These are phyloP conservation scores for Oxystoma pomonae DNA, from an alignment of 2,888 invertebrate species.

Conservation along the genomic window DNA sequence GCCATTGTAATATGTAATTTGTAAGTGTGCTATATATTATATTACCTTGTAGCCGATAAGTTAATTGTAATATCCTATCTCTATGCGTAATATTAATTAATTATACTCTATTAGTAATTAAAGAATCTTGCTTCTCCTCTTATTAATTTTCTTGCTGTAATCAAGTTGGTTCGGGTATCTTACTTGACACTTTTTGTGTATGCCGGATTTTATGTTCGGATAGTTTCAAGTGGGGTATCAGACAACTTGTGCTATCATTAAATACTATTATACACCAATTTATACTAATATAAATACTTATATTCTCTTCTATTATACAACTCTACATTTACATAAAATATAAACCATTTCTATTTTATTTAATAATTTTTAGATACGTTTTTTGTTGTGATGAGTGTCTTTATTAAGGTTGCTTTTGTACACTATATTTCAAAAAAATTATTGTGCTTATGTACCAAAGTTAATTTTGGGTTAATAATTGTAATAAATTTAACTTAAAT, in stretches of 20 bases:
- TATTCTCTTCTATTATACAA: no score
- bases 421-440: slow-evolving; percentile 21
- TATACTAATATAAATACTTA: slow-evolving; percentile 19
- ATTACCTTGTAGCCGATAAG: slow-evolving; percentile 29
- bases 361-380: not conserved
- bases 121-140: slow-evolving; percentile 18
- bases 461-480: slow-evolving; percentile 23
- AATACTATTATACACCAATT: no score
- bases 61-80: slow-evolving; percentile 26
- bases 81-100: slow-evolving; percentile 1
- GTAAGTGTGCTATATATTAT: slow-evolving; percentile 44
- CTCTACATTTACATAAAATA: no score
- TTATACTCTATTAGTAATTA: slow-evolving; percentile 3
- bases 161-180: no score
- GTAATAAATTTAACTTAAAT: not conserved
- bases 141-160: slow-evolving; percentile 9
- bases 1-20: slow-evolving; percentile 42
- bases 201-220: no score
- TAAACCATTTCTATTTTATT: slow-evolving; percentile 12
- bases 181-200: no score
- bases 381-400: slow-evolving; percentile 7
- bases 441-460: slow-evolving; percentile 26
- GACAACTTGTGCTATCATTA: no score
- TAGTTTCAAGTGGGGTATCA: no score
- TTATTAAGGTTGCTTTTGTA: slow-evolving; percentile 15